phyloP scores from a whole-genome alignment of 2,113 vertebrate species.

The Mirounga angustirostris region DNA sequence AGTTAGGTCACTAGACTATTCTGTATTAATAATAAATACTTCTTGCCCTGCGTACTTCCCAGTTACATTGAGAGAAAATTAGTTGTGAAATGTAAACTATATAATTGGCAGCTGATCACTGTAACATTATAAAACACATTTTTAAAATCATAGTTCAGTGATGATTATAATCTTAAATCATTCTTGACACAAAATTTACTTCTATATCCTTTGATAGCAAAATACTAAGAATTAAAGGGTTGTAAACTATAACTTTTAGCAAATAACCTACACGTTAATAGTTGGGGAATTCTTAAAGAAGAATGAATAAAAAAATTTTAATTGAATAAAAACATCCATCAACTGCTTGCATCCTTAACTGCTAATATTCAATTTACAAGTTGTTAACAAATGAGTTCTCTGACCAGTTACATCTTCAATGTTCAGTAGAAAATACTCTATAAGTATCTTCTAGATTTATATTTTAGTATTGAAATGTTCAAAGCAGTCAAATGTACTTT shows the following conservation, averaged over 20 bases:
- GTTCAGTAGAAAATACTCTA: slow-evolving; percentile 7
- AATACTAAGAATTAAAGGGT: slow-evolving; percentile 3
- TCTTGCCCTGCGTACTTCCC: background rate
- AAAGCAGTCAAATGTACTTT: slow-evolving; percentile 14
- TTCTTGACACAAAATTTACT: slow-evolving; percentile 6
- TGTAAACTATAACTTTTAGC: slow-evolving; percentile 10
- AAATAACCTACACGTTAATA: background rate
- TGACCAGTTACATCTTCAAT: background rate
- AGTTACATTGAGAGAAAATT: background rate
- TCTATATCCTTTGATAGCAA: background rate
- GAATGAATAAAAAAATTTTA: background rate
- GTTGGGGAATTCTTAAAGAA: background rate
- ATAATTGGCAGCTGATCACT: background rate
- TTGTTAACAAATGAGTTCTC: slow-evolving; percentile 1
- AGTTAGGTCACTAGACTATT: background rate
- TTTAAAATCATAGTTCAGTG: slow-evolving; percentile 18
- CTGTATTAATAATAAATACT: background rate
- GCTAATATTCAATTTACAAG: background rate
- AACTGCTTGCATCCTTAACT: background rate
- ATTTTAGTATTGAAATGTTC: background rate
- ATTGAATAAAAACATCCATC: slow-evolving; percentile 28
- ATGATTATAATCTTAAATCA: slow-evolving; percentile 22
- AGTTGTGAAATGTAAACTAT: background rate
- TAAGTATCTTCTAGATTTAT: background rate
- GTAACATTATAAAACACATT: background rate